Evolutionary conservation across 92 coral and sea anemone genomes (phyloP).

Genomic region (Porites divaricata): DNA sequence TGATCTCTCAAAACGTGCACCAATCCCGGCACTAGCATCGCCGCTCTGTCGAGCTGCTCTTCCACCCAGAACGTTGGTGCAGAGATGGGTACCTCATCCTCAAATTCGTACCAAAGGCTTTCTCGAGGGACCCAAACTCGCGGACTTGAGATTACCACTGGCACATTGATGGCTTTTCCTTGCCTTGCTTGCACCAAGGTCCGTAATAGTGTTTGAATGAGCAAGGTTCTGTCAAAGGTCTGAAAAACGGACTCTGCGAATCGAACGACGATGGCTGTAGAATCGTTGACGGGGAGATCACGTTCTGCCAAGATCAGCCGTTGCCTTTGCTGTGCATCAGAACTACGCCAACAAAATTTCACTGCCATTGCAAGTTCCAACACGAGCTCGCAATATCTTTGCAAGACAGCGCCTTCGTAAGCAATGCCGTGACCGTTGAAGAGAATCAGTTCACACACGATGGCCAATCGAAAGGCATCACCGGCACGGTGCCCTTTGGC

Average conservation of each 20-base stretch:
- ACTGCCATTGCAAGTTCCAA: not conserved
- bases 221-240: not conserved
- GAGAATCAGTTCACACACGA: slow-evolving; percentile 1
- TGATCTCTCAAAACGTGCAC: not conserved
- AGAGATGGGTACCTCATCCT: not conserved
- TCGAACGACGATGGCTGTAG: slow-evolving; percentile 14
- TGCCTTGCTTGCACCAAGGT: not conserved
- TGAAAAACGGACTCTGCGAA: not conserved
- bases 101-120: not conserved
- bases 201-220: not conserved
- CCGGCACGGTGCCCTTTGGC: not conserved
- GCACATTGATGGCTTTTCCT: not conserved
- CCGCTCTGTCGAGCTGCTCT: not conserved
- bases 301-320: slow-evolving; percentile 1
- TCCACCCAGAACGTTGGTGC: not conserved
- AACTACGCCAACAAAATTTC: not conserved
- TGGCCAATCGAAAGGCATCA: not conserved
- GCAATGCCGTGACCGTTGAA: not conserved
- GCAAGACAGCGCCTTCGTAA: slow-evolving; percentile 14
- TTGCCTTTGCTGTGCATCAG: not conserved
- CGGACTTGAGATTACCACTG: not conserved
- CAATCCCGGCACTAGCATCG: not conserved
- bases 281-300: not conserved
- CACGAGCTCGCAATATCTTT: not conserved
- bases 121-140: not conserved